Percentiles rank a stretch among this genome's conserved stretches.
phyloP scores from a whole-genome alignment of 2,113 vertebrate species.

The Phylloscopus whistleri region DNA sequence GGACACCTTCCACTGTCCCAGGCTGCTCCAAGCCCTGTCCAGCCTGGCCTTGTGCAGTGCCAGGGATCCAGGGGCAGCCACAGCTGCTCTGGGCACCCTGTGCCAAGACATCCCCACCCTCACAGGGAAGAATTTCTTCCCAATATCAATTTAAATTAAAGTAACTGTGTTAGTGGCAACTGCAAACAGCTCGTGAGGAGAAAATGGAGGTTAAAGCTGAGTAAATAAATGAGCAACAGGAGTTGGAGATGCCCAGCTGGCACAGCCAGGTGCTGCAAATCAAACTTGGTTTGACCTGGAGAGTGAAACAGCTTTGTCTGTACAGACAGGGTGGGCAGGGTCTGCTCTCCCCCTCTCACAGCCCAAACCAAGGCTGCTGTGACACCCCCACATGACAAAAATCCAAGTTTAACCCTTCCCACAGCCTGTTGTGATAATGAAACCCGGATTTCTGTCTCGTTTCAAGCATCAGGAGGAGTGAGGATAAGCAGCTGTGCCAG shows the following conservation, averaged over 20 bases:
- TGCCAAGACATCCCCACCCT: accelerated
- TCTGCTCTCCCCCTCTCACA: not conserved
- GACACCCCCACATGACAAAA: not conserved
- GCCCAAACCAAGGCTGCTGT: not conserved
- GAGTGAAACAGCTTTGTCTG: not conserved
- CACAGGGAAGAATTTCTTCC: not conserved
- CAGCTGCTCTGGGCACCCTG: not conserved
- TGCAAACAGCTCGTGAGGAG: not conserved
- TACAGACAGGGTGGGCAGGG: accelerated
- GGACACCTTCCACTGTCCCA: not conserved
- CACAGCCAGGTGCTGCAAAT: accelerated
- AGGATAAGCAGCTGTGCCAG: not conserved
- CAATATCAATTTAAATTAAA: not conserved
- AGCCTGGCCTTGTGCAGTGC: accelerated
- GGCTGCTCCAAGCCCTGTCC: accelerated
- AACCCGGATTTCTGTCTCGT: not conserved
- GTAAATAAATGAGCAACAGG: not conserved
- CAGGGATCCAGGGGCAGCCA: not conserved
- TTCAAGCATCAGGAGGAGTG: not conserved
- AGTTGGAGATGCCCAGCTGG: not conserved
- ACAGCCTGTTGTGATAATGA: not conserved
- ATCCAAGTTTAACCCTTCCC: not conserved
- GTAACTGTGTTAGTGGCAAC: not conserved
- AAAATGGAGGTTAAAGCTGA: not conserved
- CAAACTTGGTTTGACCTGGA: not conserved